Conservation (phyloP, 2,113 vertebrate species). For the Helogale parvula region DNA sequence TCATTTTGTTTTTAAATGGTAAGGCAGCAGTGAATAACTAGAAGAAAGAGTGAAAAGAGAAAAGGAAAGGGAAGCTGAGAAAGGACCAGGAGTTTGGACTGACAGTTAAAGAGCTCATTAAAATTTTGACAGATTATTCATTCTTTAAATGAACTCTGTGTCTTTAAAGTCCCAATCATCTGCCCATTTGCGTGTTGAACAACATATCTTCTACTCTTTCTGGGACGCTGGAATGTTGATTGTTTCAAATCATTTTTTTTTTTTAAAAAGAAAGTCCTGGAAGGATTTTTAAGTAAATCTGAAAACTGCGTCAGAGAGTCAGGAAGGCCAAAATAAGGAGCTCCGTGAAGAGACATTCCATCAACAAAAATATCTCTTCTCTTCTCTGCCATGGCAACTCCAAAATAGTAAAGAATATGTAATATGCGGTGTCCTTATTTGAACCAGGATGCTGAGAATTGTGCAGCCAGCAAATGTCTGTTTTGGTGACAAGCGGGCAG, state of each 20-base stretch:
- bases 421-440: constrained; percentile 73
- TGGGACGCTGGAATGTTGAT: constrained; percentile 19
- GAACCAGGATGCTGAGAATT: constrained; percentile 70
- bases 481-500: constrained; percentile 55
- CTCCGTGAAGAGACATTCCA: constrained; percentile 77
- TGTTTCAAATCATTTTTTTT: constrained; percentile 19
- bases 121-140: constrained; percentile 13
- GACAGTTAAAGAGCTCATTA: constrained; percentile 15
- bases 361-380: constrained; percentile 78
- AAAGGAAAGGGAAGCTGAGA: neutral
- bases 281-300: constrained; percentile 60
- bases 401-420: constrained; percentile 82
- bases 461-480: constrained; percentile 47
- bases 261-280: neutral
- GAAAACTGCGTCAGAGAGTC: constrained; percentile 73
- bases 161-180: constrained; percentile 11
- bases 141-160: neutral
- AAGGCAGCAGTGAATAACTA: neutral
- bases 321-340: constrained; percentile 74
- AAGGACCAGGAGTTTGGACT: neutral
- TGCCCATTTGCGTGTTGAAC: neutral
- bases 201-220: constrained; percentile 13
- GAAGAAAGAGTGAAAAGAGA: constrained; percentile 35
- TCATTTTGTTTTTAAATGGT: constrained; percentile 19
- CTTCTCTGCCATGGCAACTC: constrained; percentile 78